Evolutionary conservation across 64 coral and sea anemone species (phyloP), one percentile per base, ranked within the genome.

Genomic region (Porites lutea): DNA sequence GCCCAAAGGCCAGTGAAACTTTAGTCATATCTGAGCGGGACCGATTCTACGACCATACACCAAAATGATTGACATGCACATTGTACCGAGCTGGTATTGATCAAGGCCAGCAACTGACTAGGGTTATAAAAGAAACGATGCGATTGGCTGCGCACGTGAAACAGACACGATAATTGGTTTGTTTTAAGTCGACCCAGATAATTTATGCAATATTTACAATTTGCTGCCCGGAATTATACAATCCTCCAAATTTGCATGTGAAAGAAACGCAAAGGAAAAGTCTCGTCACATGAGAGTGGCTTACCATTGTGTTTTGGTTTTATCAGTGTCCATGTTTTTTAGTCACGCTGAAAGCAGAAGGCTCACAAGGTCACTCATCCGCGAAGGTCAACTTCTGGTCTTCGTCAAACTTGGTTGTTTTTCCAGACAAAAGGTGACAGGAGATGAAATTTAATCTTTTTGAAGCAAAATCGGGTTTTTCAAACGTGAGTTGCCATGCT

Each of bases 191-290:
- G 87, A 89, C 87, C 88, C 88, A 73, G 65, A 74, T 94, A 94
- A 94, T 94, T 94, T 94, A 94, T 94, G 92, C 92, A 94, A 89
- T 89, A 94, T 94, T 93, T 94, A 89, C 92, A 66, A 75, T 70
- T 75, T 53, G 77, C 61, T 68, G 91, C 48, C 70, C 14, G 19
- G 55, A 69, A 51, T 58, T 59, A 37, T 37, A 61, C 53, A 81
- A 46, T 89, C 52, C 53, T 73, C 55, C n/a, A 64, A 71, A 79
- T 71, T 88, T 88, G 54, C 49, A 58, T 77, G 69, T 89, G 71
- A 82, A 74, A 57, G 89, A 59, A 81, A 14, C 18, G 61, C 45
- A 68, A 83, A 47, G 81, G 63, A 84, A 84, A 84, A 84, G 61
- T 76, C 81, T 47, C 62, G 81, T 84, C 50, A 67, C 59, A 64